These are phyloP conservation scores for Dicentrarchus labrax DNA, from an alignment of 2,113 vertebrate genomes.

Conservation along the genomic window DNA sequence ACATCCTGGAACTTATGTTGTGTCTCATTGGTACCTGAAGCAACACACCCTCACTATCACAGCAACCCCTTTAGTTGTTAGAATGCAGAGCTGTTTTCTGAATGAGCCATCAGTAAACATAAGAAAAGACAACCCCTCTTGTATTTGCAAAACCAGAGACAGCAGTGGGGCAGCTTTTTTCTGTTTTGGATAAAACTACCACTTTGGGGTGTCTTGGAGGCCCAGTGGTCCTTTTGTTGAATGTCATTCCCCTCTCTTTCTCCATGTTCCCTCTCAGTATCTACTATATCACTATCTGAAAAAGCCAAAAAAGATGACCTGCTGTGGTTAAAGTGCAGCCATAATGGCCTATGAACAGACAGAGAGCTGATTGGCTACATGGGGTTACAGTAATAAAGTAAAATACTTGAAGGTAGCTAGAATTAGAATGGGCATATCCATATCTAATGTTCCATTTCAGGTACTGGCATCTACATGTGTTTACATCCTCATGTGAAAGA, in stretches of 20 bases:
- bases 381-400: not conserved
- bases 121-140: not conserved
- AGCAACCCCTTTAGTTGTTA: no score
- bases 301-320: not conserved
- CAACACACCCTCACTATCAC: not conserved
- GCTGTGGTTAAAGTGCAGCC: not conserved
- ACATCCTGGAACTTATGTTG: no score
- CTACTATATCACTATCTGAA: not conserved
- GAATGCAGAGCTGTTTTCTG: not conserved
- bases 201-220: not conserved
- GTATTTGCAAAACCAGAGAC: not conserved
- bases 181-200: not conserved
- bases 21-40: not conserved
- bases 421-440: not conserved
- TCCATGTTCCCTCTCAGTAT: not conserved
- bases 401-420: not conserved
- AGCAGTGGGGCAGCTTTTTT: not conserved
- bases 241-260: not conserved
- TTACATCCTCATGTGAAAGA: conserved; percentile 12
- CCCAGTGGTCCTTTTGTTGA: not conserved
- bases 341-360: not conserved
- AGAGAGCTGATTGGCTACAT: not conserved
- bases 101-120: not conserved
- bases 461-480: not conserved
- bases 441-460: conserved; percentile 6